phyloP scores from a whole-genome alignment of 1,140 invertebrate species.

The Polyergus mexicanus region DNA sequence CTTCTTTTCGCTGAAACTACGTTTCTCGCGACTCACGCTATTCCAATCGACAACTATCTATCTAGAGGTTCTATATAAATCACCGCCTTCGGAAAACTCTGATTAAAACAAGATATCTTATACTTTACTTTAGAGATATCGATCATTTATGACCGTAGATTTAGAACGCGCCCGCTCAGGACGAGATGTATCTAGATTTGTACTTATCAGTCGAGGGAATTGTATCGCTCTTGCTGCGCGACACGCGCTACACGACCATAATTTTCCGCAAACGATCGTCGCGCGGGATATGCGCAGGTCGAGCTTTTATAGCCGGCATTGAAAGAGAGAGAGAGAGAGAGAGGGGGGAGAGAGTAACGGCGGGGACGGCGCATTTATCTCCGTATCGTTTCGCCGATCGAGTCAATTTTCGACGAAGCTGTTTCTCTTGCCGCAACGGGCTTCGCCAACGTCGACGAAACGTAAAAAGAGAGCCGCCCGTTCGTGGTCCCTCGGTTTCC shows the following conservation, averaged over 20 bases:
- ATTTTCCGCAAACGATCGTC: slow-evolving; percentile 52
- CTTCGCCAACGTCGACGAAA: slow-evolving; percentile 17
- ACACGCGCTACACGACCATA: slow-evolving; percentile 24
- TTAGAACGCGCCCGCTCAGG: background rate
- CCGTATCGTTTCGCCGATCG: slow-evolving; percentile 64
- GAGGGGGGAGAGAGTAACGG: background rate
- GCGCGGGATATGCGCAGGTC: background rate
- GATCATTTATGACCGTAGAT: slow-evolving; percentile 14
- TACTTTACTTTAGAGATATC: background rate
- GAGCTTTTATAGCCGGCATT: slow-evolving; percentile 36
- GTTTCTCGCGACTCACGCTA: too few species aligned
- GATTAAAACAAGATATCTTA: slow-evolving; percentile 7
- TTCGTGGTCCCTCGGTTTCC: slow-evolving; percentile 54
- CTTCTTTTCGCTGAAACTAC: too few species aligned
- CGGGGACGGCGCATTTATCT: slow-evolving; percentile 52
- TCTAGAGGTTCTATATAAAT: background rate
- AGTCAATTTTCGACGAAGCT: slow-evolving; percentile 69
- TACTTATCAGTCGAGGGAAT: slow-evolving; percentile 26
- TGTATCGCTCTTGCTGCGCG: background rate
- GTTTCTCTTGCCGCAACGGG: slow-evolving; percentile 37
- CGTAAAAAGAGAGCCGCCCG: slow-evolving; percentile 49
- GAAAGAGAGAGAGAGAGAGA: too few species aligned
- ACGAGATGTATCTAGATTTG: slow-evolving; percentile 26
- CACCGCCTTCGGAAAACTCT: background rate
- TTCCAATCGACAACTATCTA: background rate